phyloP scores from a whole-genome alignment of 1,140 invertebrate genomes.

The Drosophila quadrilineata region DNA sequence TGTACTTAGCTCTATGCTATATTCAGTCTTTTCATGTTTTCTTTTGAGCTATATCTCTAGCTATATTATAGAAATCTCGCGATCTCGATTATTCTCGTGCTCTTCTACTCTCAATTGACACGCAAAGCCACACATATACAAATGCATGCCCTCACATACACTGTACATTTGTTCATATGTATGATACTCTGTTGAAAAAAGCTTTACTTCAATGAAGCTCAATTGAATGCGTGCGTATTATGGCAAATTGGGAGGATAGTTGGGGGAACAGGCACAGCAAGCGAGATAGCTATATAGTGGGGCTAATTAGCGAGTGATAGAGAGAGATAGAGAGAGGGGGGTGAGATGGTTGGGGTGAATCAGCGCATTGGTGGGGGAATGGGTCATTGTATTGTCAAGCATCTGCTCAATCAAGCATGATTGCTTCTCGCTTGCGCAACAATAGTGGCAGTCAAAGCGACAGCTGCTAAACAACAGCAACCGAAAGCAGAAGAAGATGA shows the following conservation, averaged over 20 bases:
- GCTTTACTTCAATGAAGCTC: slow-evolving; percentile 63
- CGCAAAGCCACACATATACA: background rate
- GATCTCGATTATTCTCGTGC: slow-evolving; percentile 7
- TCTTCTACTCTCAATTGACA: slow-evolving; percentile 28
- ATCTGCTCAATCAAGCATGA: slow-evolving; percentile 45
- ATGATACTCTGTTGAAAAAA: slow-evolving; percentile 7
- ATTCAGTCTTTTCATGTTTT: background rate
- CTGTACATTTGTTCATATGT: background rate
- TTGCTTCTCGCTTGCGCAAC: slow-evolving; percentile 40
- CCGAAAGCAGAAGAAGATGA: too few relatives aligned
- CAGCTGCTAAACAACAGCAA: slow-evolving; percentile 26
- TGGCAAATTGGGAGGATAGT: background rate
- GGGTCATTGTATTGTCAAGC: slow-evolving; percentile 60
- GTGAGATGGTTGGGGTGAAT: background rate
- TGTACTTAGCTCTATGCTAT: background rate
- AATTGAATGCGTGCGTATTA: slow-evolving; percentile 61
- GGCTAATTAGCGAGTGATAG: background rate
- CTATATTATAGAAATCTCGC: background rate
- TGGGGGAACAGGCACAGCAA: background rate
- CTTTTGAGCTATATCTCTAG: background rate
- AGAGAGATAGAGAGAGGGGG: background rate
- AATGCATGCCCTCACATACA: background rate
- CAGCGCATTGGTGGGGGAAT: background rate
- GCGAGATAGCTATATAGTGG: background rate
- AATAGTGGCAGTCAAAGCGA: background rate